Base-by-base conservation (phyloP, 2,113 vertebrate species). In the Synchiropus splendidus region DNA sequence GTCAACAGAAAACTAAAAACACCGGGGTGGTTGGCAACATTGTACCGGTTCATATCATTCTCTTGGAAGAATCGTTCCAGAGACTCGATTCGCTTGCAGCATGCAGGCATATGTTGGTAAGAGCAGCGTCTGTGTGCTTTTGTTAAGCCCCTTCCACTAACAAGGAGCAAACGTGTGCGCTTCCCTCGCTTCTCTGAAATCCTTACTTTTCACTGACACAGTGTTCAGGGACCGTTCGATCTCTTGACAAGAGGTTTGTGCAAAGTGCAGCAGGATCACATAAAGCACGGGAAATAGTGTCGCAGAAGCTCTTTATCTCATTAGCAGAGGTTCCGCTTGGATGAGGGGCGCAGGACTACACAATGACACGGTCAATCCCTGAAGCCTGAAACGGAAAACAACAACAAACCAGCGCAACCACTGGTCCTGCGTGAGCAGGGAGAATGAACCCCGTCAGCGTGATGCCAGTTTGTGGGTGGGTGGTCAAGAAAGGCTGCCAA, bases 291-390 rank as follows among this genome's bases (percentile, higher is more conserved):
- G 15, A 47, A 48, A 47, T 48, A 68, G 64, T 44, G 51, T 41
- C 17, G 46, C 42, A 65, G 50, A 60, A 67, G 33, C 54, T 58
- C 68, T 58, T 69, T 59, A 75, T 70, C 62, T 70, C 66, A 72
- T 72, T 63, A 58, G 36, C 38, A 10, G 38, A 56, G 64, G 55
- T 57, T 66, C 61, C 43, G 34, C 43, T 63, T 14, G 43, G 52
- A 56, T 27, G 31, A 27, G 51, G 40, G 32, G 9, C 12, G 36
- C 40, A 36, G 39, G 33, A 10, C 31, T 36, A 37, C 58, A 74
- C 61, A 70, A 74, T 46, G 57, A 63, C 48, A 48, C 10, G 16
- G 54, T 60, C 51, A 39, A 67, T 54, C 44, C 44, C 16, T 3
- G 12, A 10, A 12, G 48, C 43, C n/a, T n/a, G n/a, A n/a, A n/a